Evolutionary conservation across 2,888 invertebrate species (phyloP).

Genomic region (Acholoe squamosa): DNA sequence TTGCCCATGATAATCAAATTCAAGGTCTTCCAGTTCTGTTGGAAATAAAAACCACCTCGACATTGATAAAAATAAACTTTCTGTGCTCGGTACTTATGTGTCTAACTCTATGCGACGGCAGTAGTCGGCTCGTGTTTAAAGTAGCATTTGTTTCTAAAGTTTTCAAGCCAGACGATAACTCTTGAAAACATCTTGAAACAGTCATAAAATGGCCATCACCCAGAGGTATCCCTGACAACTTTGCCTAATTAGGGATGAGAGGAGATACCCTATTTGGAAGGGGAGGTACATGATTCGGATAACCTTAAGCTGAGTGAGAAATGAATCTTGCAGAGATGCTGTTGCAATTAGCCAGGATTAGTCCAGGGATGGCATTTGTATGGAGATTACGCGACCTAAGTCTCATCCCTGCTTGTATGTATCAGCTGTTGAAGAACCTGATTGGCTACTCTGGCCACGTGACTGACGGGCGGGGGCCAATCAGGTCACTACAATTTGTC

Average conservation of each 20-base stretch:
- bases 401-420: neutral
- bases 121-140: too few relatives aligned
- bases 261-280: neutral
- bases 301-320: slow-evolving; percentile 18
- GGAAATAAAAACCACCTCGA: too few relatives aligned
- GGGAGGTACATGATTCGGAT: slow-evolving; percentile 14
- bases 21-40: too few relatives aligned
- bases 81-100: too few relatives aligned
- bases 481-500: slow-evolving; percentile 17
- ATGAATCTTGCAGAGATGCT: neutral
- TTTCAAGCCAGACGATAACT: too few relatives aligned
- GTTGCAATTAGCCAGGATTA: slow-evolving; percentile 32
- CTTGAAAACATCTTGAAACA: too few relatives aligned
- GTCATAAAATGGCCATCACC: too few relatives aligned
- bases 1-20: too few relatives aligned
- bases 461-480: slow-evolving; percentile 24
- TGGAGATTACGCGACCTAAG: slow-evolving; percentile 37
- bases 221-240: too few relatives aligned
- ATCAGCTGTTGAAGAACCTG: neutral
- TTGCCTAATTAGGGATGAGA: neutral
- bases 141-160: too few relatives aligned
- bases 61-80: too few relatives aligned
- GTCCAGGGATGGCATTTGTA: slow-evolving; percentile 20
- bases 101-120: too few relatives aligned
- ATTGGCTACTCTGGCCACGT: slow-evolving; percentile 18